Conservation (phyloP, 2,113 vertebrate genomes). For the Probosciger aterrimus region DNA sequence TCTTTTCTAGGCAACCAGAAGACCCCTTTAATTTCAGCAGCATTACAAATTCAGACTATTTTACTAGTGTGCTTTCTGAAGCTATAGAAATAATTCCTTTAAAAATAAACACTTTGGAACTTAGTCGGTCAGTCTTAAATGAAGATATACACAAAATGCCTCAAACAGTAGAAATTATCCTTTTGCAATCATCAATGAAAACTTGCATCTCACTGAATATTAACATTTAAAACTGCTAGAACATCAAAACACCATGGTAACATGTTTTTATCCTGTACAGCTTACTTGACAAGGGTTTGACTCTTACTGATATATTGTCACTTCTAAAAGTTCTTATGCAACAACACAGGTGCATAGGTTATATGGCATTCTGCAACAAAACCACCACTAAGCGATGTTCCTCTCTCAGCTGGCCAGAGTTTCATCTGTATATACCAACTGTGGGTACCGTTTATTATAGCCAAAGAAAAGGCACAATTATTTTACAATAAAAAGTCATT, state of each 20-base stretch:
- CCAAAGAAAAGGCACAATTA: background rate
- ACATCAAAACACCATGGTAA: background rate
- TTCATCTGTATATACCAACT: background rate
- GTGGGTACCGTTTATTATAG: background rate
- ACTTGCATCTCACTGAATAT: background rate
- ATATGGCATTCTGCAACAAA: background rate
- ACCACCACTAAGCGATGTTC: background rate
- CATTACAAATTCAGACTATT: background rate
- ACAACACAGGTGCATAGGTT: background rate
- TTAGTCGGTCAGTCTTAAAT: background rate
- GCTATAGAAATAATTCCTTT: background rate
- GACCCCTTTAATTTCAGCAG: background rate
- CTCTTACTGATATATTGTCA: background rate
- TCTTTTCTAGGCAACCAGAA: background rate
- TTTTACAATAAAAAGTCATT: background rate
- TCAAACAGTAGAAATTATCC: background rate
- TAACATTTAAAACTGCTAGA: background rate
- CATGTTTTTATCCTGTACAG: background rate
- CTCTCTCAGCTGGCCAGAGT: background rate
- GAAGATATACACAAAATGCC: background rate
- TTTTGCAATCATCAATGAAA: background rate
- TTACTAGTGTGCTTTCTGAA: background rate
- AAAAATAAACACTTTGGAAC: background rate
- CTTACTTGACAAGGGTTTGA: background rate
- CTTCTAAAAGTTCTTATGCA: background rate